Base-by-base conservation (phyloP, 2,797 vertebrate genomes). In the Hippoglossus hippoglossus region DNA sequence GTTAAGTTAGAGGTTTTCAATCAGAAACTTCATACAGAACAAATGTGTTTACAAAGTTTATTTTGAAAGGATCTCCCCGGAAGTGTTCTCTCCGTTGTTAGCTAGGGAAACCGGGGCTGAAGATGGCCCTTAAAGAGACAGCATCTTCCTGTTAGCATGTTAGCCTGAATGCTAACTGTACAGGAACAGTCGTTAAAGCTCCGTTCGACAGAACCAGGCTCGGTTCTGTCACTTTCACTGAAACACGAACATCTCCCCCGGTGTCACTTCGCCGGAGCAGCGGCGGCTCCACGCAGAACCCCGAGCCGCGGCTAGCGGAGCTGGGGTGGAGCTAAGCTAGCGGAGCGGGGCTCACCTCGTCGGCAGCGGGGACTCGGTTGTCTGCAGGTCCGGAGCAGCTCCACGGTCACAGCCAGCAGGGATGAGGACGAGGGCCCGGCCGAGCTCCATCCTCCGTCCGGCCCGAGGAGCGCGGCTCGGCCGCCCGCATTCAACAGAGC, bases 371-470 rank as follows among this genome's bases (percentile, higher is more conserved):
- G 25, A 85, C 87, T 77, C 80, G 85, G 88, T 95, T 95, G 94
- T n/a, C 39, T 81, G 80, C 94, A 95, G 59, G 88, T 75, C 24
- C 79, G 53, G 93, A 91, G 60, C 90, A 80, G 74, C 83, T 88
- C 39, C 39, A 69, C 90, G 5, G 75, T 36, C 26, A 78, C 68
- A 10, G 79, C 76, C 57, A 93, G 81, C 36, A 87, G 47, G 5
- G 82, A 83, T n/a, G 6, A 91, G 13, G 31, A 87, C 4, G 12
- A 89, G 79, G 24, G 21, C 83, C 1, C 81, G 64, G 39, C 80
- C 67, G 70, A 91, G 66, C 89, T 91, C 94, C 94, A 95, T 95
- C 85, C 80, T 94, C 85, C 74, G 77, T 66, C 55, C 69, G 52
- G 80, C 75, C 56, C 73, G 22, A 66, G 28, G n/a, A 64, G 76